Evolutionary conservation across 1,140 invertebrate genomes (phyloP).

Genomic region (Hetaerina americana): DNA sequence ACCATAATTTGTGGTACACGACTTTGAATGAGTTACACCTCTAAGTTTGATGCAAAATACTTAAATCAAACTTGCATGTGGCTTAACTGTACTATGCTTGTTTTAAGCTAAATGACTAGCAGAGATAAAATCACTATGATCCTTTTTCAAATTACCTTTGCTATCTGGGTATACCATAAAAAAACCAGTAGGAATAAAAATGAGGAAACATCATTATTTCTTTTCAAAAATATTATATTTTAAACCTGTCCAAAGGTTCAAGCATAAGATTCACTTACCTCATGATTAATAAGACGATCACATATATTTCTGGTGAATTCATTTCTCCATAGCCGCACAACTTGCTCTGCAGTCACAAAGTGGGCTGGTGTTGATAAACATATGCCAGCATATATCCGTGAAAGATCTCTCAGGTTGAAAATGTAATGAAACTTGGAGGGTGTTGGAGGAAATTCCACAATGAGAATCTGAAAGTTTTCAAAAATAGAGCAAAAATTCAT

Average conservation of each 20-base stretch:
- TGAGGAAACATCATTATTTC: too few species aligned
- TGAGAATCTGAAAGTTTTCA: slow-evolving; percentile 47
- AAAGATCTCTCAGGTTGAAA: slow-evolving; percentile 83
- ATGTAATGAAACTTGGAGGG: slow-evolving; percentile 90
- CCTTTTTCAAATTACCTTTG: too few species aligned
- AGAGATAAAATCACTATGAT: too few species aligned
- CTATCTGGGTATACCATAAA: too few species aligned
- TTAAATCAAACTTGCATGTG: too few species aligned
- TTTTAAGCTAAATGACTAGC: too few species aligned
- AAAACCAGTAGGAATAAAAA: too few species aligned
- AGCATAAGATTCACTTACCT: slow-evolving; percentile 41
- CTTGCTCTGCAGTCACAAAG: slow-evolving; percentile 47
- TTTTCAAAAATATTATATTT: background rate
- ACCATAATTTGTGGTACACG: too few species aligned
- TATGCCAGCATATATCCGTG: slow-evolving; percentile 64
- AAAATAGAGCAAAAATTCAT: too few species aligned
- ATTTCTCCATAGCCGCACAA: slow-evolving; percentile 78
- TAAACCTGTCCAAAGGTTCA: slow-evolving; percentile 17
- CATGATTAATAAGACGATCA: slow-evolving; percentile 65
- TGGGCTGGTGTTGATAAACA: slow-evolving; percentile 51
- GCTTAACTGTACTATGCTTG: too few species aligned
- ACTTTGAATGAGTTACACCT: too few species aligned
- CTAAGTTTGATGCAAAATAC: too few species aligned
- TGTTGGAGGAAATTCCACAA: slow-evolving; percentile 69
- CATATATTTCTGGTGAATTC: slow-evolving; percentile 74